Percentiles rank a stretch among this genome's conserved stretches.
These are phyloP conservation scores for Amblyjoppa fuscipennis DNA, from an alignment of 2,888 invertebrate species.

Conservation along the genomic window DNA sequence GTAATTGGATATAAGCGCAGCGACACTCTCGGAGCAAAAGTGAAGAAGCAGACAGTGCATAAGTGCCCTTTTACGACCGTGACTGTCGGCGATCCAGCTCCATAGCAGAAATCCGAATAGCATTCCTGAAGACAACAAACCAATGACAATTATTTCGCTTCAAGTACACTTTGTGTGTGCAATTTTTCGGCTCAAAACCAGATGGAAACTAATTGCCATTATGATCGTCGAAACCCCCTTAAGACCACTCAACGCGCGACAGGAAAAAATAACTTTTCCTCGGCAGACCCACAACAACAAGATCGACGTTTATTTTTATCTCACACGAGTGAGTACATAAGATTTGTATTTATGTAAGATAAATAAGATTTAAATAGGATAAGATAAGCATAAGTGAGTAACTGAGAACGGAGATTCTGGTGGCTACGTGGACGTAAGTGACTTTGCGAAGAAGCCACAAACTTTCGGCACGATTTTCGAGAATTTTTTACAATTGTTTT, in stretches of 20 bases:
- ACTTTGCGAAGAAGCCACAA: no score
- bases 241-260: background rate
- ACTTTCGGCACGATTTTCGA: background rate
- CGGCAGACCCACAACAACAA: background rate
- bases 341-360: no score
- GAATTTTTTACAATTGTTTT: background rate
- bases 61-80: conserved; percentile 89
- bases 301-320: background rate
- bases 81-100: conserved; percentile 89
- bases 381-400: no score
- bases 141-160: background rate
- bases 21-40: conserved; percentile 87
- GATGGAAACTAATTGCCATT: background rate
- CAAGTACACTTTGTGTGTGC: background rate
- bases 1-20: conserved; percentile 87
- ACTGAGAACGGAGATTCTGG: background rate
- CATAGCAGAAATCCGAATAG: conserved; percentile 90
- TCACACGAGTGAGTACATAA: background rate
- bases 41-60: conserved; percentile 88
- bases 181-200: background rate
- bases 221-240: background rate
- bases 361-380: no score
- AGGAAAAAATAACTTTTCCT: background rate
- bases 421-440: background rate
- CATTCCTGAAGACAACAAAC: conserved; percentile 86